Percentiles rank a stretch among this genome's conserved stretches.
These are phyloP conservation scores for Dolichoris vasculosae DNA, from an alignment of 1,140 invertebrate genomes.

Conservation along the genomic window DNA sequence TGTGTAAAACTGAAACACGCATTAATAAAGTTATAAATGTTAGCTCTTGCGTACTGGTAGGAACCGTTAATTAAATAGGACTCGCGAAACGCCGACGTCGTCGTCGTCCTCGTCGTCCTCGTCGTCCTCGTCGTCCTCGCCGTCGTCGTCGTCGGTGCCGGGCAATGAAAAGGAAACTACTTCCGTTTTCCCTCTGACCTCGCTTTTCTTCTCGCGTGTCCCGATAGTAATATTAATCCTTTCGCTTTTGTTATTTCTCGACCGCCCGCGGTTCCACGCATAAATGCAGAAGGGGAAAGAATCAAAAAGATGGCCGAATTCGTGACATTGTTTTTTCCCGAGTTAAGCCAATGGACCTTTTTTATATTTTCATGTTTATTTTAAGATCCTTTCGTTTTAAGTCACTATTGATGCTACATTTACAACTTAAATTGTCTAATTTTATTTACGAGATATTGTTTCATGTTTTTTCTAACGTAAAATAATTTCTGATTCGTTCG, in stretches of 20 bases:
- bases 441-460: no score
- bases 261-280: background rate
- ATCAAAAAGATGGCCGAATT: background rate
- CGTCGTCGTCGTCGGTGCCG: background rate
- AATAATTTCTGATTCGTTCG: no score
- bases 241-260: slow-evolving; percentile 35
- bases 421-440: no score
- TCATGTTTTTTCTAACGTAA: no score
- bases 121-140: no score
- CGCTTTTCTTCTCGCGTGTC: background rate
- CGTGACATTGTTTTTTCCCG: no score
- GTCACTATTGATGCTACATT: no score
- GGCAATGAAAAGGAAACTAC: slow-evolving; percentile 34
- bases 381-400: no score
- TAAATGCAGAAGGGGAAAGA: background rate
- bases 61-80: slow-evolving; percentile 59
- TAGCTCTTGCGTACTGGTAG: background rate
- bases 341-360: no score
- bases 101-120: background rate
- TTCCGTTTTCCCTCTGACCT: background rate
- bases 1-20: slow-evolving; percentile 45
- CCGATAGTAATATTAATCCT: slow-evolving; percentile 31
- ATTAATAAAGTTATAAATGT: slow-evolving; percentile 60
- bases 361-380: no score
- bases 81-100: background rate